Conservation (phyloP, 1,140 invertebrate species). For the Neodiprion fabricii region DNA sequence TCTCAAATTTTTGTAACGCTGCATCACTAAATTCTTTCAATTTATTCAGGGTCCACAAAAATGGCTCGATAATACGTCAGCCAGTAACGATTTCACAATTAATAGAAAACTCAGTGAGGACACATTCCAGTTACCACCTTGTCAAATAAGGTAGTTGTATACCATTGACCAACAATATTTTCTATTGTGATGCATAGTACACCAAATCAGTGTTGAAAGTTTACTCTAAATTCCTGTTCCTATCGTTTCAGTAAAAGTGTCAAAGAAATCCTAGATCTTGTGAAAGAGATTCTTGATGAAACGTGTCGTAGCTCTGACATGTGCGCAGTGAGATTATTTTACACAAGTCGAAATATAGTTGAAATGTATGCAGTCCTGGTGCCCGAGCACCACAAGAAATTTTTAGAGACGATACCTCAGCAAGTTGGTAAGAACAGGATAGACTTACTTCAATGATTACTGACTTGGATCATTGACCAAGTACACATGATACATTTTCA, state of each 20-base stretch:
- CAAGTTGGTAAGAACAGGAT: constrained; percentile 71
- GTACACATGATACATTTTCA: constrained; percentile 23
- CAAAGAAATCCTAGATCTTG: constrained; percentile 73
- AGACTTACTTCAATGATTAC: constrained; percentile 11
- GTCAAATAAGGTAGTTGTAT: constrained; percentile 68
- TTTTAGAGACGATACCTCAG: constrained; percentile 82
- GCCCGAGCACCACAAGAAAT: constrained; percentile 79
- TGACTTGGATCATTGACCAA: constrained; percentile 15
- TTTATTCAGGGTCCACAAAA: constrained; percentile 43
- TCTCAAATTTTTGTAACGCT: constrained; percentile 29
- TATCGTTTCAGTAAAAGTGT: constrained; percentile 48
- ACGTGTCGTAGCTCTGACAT: constrained; percentile 67
- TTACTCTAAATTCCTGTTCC: constrained; percentile 14
- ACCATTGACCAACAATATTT: constrained; percentile 31
- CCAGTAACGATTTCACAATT: constrained; percentile 31
- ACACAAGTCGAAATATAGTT: constrained; percentile 76
- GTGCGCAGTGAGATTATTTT: constrained; percentile 72
- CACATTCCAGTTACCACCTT: constrained; percentile 64
- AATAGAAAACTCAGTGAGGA: constrained; percentile 44
- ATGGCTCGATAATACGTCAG: constrained; percentile 41
- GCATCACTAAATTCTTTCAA: constrained; percentile 35
- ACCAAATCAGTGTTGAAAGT: neutral
- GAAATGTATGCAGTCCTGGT: constrained; percentile 80
- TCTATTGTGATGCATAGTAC: neutral
- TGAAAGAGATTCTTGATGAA: constrained; percentile 76